Conservation (phyloP, 2,888 invertebrate genomes). For the Tetrapedia diversipes region DNA sequence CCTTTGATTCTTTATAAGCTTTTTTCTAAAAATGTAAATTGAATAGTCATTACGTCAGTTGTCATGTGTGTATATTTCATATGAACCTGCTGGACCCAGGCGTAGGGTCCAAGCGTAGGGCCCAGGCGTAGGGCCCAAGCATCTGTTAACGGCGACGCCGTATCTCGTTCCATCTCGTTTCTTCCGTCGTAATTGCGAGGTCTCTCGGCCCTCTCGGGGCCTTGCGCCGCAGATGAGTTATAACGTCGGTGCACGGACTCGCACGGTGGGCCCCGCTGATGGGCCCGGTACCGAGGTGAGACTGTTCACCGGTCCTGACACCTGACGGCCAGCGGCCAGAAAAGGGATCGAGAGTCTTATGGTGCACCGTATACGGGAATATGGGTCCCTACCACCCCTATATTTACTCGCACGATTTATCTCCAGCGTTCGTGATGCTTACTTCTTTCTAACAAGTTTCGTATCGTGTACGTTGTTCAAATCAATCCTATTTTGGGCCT, state of each 20-base stretch:
- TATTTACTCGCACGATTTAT: constrained; percentile 22
- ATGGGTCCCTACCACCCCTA: neutral
- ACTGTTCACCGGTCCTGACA: constrained; percentile 72
- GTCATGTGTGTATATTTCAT: neutral
- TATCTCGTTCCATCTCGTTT: constrained; percentile 71
- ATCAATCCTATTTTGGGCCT: no score
- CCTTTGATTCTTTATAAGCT: no score
- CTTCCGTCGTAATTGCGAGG: constrained; percentile 78
- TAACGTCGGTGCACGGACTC: constrained; percentile 55
- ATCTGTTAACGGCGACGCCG: constrained; percentile 46
- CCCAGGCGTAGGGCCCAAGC: constrained; percentile 14
- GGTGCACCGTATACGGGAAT: constrained; percentile 9
- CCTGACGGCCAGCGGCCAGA: constrained; percentile 71
- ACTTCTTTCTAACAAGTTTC: no score
- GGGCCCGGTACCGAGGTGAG: constrained; percentile 69
- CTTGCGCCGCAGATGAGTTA: constrained; percentile 67
- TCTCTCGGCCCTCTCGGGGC: constrained; percentile 56
- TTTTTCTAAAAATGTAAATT: no score
- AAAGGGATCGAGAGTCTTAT: constrained; percentile 56
- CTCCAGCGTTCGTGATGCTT: neutral
- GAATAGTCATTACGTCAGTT: constrained; percentile 18
- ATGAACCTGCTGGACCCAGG: neutral
- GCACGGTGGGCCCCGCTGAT: constrained; percentile 67
- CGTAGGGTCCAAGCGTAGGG: constrained; percentile 10
- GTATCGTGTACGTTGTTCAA: no score